Evolutionary conservation across 2,113 vertebrate genomes (phyloP), one percentile per base, ranked within the genome.

Genomic region (Plestiodon gilberti): DNA sequence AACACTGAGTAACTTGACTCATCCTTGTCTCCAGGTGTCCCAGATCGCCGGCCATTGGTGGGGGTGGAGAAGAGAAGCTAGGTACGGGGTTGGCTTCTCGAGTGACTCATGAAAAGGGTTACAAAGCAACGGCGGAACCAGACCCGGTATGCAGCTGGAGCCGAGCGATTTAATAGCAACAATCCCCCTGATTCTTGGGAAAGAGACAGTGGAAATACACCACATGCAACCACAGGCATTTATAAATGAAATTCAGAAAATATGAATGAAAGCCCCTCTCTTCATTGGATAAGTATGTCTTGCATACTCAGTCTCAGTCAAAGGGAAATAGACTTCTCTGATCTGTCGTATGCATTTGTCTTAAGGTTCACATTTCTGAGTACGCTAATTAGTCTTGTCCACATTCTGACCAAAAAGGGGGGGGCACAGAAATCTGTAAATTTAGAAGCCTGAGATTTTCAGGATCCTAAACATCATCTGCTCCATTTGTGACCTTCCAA

Each of bases 201-300:
- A 83, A 73, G 65, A 88, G 75, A 79, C 75, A 82, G 86, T 82
- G 79, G 86, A 77, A 87, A 77, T 57, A 59, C 28, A 78, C 52
- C n/a, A 62, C 74, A 83, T 35, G 55, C 74, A 30, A 88, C 87
- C 81, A 48, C 87, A 83, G 65, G 74, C 87, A 73, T 83, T 62
- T 77, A 57, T 43, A 73, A 73, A 71, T 79, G 75, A 79, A 88
- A 83, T 83, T 71, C 75, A 83, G 82, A 30, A 79, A 83, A 83
- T 55, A 73, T 62, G 57, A 79, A 83, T 64, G 57, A 64, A 73
- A 79, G 52, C 14, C 14, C 55, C 30, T 11, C 65, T 38, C 15
- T 83, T 78, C 65, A 52, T 38, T 71, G 87, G 43, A 55, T 33
- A 79, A 78, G 65, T n/a, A 78, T 70, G 74, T 35, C 65, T 71